Evolutionary conservation across 2,113 vertebrate species (phyloP).

Genomic region (Bos javanicus): DNA sequence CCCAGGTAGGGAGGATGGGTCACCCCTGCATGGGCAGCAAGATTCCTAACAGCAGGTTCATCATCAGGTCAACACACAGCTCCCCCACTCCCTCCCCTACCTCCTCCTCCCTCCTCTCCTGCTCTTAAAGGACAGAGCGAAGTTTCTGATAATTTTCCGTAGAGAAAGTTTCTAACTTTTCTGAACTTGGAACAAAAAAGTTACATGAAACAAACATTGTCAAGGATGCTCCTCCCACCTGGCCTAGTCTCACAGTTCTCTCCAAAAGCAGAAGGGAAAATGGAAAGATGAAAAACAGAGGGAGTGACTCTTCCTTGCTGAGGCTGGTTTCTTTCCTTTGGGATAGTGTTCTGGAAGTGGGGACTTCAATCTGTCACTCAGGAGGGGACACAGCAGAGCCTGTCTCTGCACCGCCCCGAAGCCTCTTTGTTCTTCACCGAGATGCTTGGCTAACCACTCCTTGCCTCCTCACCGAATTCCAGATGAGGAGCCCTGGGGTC

Average conservation of each 20-base stretch:
- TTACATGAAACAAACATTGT: background rate
- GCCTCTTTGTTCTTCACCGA: background rate
- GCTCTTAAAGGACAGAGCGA: background rate
- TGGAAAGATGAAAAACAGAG: background rate
- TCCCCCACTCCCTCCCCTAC: rapidly evolving
- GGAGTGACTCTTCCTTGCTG: background rate
- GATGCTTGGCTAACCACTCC: background rate
- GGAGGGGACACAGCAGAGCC: background rate
- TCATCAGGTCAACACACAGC: background rate
- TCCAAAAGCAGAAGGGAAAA: background rate
- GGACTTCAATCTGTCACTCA: background rate
- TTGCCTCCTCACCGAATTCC: background rate
- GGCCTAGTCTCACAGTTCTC: background rate
- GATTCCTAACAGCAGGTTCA: background rate
- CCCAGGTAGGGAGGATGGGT: background rate
- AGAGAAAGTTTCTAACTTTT: background rate
- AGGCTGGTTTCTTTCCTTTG: background rate
- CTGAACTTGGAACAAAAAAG: background rate
- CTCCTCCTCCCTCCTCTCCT: background rate
- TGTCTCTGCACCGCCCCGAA: background rate
- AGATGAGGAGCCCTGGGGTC: background rate
- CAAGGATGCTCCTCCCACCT: background rate
- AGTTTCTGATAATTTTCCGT: background rate
- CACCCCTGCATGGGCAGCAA: too few species aligned
- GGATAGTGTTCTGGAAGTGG: background rate